Base-by-base conservation (phyloP, 2,888 invertebrate species). In the Rhopalosiphum nymphaeae region DNA sequence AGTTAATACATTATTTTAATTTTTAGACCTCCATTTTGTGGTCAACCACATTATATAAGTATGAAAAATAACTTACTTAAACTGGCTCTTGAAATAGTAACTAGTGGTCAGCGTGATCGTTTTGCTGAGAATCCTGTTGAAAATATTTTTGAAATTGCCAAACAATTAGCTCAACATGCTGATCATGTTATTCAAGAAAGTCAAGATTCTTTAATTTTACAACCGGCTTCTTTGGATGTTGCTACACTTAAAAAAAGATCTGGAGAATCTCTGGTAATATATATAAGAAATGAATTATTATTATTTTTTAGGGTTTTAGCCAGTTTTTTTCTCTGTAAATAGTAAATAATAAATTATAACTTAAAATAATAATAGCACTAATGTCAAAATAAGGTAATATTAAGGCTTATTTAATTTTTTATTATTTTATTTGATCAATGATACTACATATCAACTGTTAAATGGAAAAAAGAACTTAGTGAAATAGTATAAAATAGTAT, bases 141-240 rank as follows among this genome's bases (percentile, higher is more conserved):
- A 94, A 97, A 97, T 94, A 97, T 98, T 94, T 96, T 97, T 95
- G 97, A 97, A 92, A 97, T 97, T 95, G 98, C 98, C 95, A 97
- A 97, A 95, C 97, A 97, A 95, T 96, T 99, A 95, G 97, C 98
- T 11, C 97, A 97, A 95, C 96, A 98, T 94, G 98, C 98, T 89
- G 98, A 99, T 96, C 97, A 97, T 95, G 97, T 99, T 95, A 97
- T 99, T 95, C 98, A 98, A 96, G 98, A 98, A 95, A 97, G 98
- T 95, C 97, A 97, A 94, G 99, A 99, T 96, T 98, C 99, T 9
- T 97, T 98, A 96, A 97, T 99, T 95, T 96, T 99, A 95, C 98
- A 98, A 96, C 99, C 99, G 16, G 98, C 99, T 3, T 97, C 98
- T n/a, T 96, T 99, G 95, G 98, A 98, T 96, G 96, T 98, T 95